Evolutionary conservation across 2,888 invertebrate genomes (phyloP), one percentile per base, ranked within the genome.

Genomic region (Kryphioiulus occultus): DNA sequence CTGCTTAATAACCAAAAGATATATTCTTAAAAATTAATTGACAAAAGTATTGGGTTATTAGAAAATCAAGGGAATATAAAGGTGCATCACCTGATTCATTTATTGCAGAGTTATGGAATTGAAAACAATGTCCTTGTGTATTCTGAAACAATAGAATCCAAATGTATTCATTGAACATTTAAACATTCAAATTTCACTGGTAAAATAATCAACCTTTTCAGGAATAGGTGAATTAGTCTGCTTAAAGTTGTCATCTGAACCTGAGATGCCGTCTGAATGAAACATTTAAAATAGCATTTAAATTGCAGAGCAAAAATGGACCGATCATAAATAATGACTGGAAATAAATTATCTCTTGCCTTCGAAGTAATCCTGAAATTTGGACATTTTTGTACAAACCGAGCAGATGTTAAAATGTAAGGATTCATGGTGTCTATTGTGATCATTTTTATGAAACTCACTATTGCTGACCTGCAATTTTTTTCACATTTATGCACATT

Each of bases 371-470:
- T 86, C 86, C 10, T 86, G 22, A 86, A 22, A 86, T 86, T 30
- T 86, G 12, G 47, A 53, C 35, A 86, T 44, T 53, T 86, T 86
- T 4, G 47, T 53, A 30, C 86, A 86, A 86, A 59, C 47, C 1
- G 86, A 86, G 32, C 86, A 86, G 15, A 86, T 86, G 30, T 47
- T 53, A 86, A 86, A 35, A 53, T 86, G 47, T 30, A 47, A 15
- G 30, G 53, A 53, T 86, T 78, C 78, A 30, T 26, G 78, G 17
- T 26, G 78, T 15, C 78, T 26, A 17, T 78, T 78, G 0, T 78
- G 78, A 4, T 78, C 78, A 30, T 30, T 78, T 17, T 78, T 78
- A 78, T 30, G 17, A 5, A 68, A 68, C 59, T 78, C 78, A 17
- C 30, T 78, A 32, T 78, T 78, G 78, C 78, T 78, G 30, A 78